Conservation (phyloP, 2,113 vertebrate species). For the Bubo blakistoni region DNA sequence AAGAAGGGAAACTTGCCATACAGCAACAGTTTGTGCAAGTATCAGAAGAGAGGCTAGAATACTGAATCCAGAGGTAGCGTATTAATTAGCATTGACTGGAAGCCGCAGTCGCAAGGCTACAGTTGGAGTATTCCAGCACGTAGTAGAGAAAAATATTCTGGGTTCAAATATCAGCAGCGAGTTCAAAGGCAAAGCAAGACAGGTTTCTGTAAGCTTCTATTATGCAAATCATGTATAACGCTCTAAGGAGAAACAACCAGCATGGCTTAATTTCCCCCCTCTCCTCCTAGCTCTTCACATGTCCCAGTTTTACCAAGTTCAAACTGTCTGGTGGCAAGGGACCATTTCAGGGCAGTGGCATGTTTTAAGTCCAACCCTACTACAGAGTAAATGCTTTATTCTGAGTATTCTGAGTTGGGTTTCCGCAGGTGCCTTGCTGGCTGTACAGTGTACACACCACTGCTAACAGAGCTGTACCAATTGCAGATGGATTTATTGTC, state of each 20-base stretch:
- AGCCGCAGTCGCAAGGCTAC: background rate
- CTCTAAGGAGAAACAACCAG: background rate
- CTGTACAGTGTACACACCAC: conserved; percentile 73
- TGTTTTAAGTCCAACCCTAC: background rate
- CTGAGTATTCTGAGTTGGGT: background rate
- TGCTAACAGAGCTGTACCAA: conserved; percentile 68
- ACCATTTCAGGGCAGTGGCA: accelerated
- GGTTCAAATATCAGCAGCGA: background rate
- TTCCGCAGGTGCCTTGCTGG: conserved; percentile 72
- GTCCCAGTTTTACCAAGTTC: background rate
- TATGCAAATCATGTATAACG: accelerated
- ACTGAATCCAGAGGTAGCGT: background rate
- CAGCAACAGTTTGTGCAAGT: background rate
- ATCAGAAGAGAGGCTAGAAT: background rate
- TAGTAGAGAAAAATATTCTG: background rate
- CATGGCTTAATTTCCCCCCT: accelerated
- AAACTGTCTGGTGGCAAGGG: background rate
- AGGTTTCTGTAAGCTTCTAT: background rate
- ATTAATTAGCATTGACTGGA: background rate
- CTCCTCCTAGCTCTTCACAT: background rate
- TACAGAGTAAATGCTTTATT: background rate
- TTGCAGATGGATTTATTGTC: conserved; percentile 73
- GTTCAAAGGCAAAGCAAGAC: background rate
- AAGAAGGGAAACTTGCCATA: background rate
- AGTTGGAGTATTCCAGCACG: background rate